These are phyloP conservation scores for Sebastes melanostomus DNA, from an alignment of 2,797 vertebrate genomes.

Conservation along the genomic window DNA sequence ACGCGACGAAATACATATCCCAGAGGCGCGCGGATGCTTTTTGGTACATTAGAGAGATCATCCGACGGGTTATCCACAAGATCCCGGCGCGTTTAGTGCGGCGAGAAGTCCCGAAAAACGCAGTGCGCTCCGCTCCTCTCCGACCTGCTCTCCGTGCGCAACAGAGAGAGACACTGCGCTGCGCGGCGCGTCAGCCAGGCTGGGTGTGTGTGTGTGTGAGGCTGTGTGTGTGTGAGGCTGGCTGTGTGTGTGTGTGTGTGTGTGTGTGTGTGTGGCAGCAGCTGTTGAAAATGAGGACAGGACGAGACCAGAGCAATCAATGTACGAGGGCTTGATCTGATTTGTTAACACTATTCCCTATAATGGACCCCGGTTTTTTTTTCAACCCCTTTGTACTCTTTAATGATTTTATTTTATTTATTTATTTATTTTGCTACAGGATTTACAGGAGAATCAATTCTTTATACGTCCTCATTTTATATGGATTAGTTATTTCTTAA, in stretches of 20 bases:
- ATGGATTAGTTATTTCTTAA: not conserved
- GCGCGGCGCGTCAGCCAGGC: conserved; percentile 71
- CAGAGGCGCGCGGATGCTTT: conserved; percentile 32
- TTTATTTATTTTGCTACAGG: not conserved
- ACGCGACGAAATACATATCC: conserved; percentile 73
- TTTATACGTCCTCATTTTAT: not conserved
- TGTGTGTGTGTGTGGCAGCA: conserved; percentile 66
- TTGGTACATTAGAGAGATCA: conserved; percentile 4
- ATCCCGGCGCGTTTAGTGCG: conserved; percentile 59
- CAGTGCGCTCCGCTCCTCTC: conserved; percentile 75
- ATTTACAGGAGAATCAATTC: not conserved
- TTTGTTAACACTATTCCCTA: conserved; percentile 68
- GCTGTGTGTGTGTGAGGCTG: conserved; percentile 7
- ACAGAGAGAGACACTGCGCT: conserved; percentile 74
- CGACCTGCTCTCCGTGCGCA: conserved; percentile 80
- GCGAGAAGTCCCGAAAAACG: conserved; percentile 73
- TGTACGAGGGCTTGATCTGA: conserved; percentile 79
- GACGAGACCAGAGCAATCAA: conserved; percentile 86
- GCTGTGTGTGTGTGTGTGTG: not conserved
- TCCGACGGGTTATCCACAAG: conserved; percentile 71
- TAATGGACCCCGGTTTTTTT: conserved; percentile 28
- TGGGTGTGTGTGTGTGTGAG: not conserved
- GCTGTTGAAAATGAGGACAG: conserved; percentile 77
- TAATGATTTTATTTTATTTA: not conserved
- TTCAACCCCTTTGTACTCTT: not conserved